Evolutionary conservation across 1,140 invertebrate species (phyloP), one percentile per base, ranked within the genome.

Genomic region (Linepithema humile): DNA sequence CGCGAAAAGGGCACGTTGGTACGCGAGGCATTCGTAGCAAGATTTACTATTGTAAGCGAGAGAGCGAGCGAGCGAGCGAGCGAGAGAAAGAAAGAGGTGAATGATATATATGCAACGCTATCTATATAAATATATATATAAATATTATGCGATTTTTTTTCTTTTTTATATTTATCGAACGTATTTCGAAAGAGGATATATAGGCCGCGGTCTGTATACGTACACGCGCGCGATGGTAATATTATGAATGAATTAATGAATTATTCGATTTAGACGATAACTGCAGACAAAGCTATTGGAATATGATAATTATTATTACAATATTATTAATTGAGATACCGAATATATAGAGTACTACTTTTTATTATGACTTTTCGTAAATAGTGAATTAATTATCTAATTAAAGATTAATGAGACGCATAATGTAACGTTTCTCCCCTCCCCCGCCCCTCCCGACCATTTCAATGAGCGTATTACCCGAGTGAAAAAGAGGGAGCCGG

Each of bases 351-450:
- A 91, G 67, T 91, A 91, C 86, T 90, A 91, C 88, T 90, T 91
- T 91, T 92, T 92, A 90, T 92, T 91, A 91, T 91, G 87, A 92
- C 85, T 88, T 91, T 91, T 92, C 90, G 88, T 92, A 89, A 92
- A 90, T 92, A 91, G 88, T 90, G 78, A 92, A 90, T 89, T 90
- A 89, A 90, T 91, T 86, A 89, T 85, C 87, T 85, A 88, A 91
- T 90, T 91, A 88, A 91, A 91, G 62, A 88, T 87, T 88, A 88
- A 89, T 89, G 83, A 91, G 85, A 89, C 65, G 84, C 64, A 90
- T 67, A 85, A 89, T 89, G 75, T 89, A 89, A 89, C 84, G 60
- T 87, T 85, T 91, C 83, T 90, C 83, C 70, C 84, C 32, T 29
- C 84, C 32, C 38, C 48, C 26, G 23, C 48, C 32, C 32, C 32